Conservation (phyloP, 2,888 invertebrate genomes). For the Loripinus fragilis region DNA sequence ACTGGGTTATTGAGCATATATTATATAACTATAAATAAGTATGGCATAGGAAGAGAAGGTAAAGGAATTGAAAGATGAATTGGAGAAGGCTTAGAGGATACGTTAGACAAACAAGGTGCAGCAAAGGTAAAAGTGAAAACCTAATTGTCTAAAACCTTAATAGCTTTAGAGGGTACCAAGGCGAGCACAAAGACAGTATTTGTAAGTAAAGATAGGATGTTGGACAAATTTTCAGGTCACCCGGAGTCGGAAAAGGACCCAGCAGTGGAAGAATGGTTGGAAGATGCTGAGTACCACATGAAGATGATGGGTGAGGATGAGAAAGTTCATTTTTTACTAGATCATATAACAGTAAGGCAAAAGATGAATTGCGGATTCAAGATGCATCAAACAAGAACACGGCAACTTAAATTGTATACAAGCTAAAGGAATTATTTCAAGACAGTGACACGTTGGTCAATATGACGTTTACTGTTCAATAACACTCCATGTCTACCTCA, state of each 20-base stretch:
- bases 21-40: neutral
- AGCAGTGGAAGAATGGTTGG: slow-evolving; percentile 23
- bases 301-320: neutral
- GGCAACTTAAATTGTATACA: neutral
- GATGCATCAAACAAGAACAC: neutral
- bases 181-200: slow-evolving; percentile 12
- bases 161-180: neutral
- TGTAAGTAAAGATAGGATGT: slow-evolving; percentile 22
- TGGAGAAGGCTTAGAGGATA: slow-evolving; percentile 10
- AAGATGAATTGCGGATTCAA: slow-evolving; percentile 3
- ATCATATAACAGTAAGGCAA: slow-evolving; percentile 4
- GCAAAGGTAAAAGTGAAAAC: neutral
- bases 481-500: too few species aligned
- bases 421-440: neutral
- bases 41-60: neutral
- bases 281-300: slow-evolving; percentile 28
- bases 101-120: neutral
- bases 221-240: slow-evolving; percentile 23
- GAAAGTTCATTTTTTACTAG: neutral
- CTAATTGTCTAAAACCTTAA: slow-evolving; percentile 4
- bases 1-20: too few species aligned
- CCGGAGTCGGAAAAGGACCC: neutral
- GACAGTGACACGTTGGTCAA: neutral
- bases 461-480: too few species aligned
- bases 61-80: slow-evolving; percentile 20